Percentiles rank a stretch among this genome's conserved stretches.
Evolutionary conservation across 2,888 invertebrate species (phyloP).

Genomic region (Rhingia campestris): DNA sequence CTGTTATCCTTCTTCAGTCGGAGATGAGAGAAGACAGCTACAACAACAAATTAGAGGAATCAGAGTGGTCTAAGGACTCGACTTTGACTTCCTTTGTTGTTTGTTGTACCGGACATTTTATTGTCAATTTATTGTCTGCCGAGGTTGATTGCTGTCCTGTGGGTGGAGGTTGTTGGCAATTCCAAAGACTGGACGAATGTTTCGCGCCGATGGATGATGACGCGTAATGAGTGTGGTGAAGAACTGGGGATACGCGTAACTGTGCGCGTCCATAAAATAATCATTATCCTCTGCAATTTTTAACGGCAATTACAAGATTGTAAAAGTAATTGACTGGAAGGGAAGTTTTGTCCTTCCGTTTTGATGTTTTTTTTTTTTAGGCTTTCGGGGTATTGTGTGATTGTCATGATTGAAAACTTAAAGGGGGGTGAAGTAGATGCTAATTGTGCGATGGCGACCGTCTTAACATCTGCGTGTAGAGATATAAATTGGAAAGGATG

Average conservation of each 20-base stretch:
- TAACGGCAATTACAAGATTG: slow-evolving; percentile 73
- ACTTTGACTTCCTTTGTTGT: slow-evolving; percentile 48
- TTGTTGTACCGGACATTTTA: slow-evolving; percentile 70
- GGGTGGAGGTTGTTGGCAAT: not conserved
- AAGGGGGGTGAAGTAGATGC: too few species aligned
- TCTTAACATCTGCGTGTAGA: too few species aligned
- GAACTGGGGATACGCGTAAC: slow-evolving; percentile 52
- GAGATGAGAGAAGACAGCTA: too few species aligned
- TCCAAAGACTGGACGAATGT: slow-evolving; percentile 41
- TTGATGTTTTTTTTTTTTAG: not conserved
- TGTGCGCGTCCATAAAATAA: slow-evolving; percentile 72
- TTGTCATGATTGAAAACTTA: too few species aligned
- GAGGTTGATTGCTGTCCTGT: slow-evolving; percentile 60
- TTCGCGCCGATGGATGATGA: slow-evolving; percentile 41
- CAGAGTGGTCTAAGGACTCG: slow-evolving; percentile 68
- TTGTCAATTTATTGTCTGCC: slow-evolving; percentile 71
- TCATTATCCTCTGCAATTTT: slow-evolving; percentile 64
- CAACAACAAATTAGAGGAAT: slow-evolving; percentile 43
- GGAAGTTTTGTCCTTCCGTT: slow-evolving; percentile 53
- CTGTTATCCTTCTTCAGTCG: too few species aligned
- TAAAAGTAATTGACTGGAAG: slow-evolving; percentile 73
- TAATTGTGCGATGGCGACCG: too few species aligned
- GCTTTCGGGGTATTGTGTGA: too few species aligned
- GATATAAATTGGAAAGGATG: too few species aligned
- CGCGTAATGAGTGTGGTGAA: slow-evolving; percentile 49